phyloP scores from a whole-genome alignment of 2,113 vertebrate species.

The Sula dactylatra region DNA sequence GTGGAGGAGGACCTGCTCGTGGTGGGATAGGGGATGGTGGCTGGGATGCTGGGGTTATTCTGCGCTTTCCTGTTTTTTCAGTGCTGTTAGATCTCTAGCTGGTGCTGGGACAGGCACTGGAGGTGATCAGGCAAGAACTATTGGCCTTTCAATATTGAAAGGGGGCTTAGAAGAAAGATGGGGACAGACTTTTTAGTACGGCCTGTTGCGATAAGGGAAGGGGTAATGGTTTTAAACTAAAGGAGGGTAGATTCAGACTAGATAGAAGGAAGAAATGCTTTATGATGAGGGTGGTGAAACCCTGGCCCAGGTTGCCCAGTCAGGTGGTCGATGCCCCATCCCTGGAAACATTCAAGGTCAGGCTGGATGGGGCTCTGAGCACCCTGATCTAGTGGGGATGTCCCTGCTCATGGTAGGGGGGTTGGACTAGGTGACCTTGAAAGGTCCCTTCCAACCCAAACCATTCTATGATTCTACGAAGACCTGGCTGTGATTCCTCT shows the following conservation, averaged over 20 bases:
- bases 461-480: not conserved
- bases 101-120: not conserved
- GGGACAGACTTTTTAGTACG: not conserved
- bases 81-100: not conserved
- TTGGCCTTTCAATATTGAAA: not conserved
- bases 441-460: not conserved
- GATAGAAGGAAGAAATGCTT: not conserved
- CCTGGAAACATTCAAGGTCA: accelerated
- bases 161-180: not conserved
- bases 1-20: not conserved
- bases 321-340: not conserved
- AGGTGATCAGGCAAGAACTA: not conserved
- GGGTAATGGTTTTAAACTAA: not conserved
- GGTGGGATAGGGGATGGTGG: not conserved
- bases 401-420: not conserved
- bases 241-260: not conserved
- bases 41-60: not conserved
- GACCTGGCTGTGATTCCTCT: not conserved
- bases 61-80: not conserved
- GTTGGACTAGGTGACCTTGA: not conserved
- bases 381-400: accelerated
- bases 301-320: accelerated
- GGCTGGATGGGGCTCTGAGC: accelerated
- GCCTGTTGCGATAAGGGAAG: accelerated
- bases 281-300: accelerated